Conservation (phyloP, 2,113 vertebrate genomes). For the Odontesthes bonariensis region DNA sequence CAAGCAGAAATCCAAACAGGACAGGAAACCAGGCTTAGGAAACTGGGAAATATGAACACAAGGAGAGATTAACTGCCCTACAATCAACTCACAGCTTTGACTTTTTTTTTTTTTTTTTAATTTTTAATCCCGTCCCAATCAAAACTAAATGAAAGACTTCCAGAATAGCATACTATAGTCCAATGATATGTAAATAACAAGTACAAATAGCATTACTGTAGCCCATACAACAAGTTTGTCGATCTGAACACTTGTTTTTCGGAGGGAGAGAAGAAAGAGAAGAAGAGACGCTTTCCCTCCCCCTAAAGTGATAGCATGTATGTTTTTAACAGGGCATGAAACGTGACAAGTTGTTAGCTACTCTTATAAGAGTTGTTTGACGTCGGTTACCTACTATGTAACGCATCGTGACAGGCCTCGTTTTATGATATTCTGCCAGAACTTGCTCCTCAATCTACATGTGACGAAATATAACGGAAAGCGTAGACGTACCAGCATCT, state of each 20-base stretch:
- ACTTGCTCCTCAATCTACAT: background rate
- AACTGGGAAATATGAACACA: background rate
- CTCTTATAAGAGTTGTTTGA: background rate
- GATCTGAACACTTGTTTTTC: too few species aligned
- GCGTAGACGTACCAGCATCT: background rate
- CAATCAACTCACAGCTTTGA: background rate
- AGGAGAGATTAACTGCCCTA: background rate
- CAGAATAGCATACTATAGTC: too few species aligned
- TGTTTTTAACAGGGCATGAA: background rate
- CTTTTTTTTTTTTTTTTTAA: background rate
- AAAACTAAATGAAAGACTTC: too few species aligned
- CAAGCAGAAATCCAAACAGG: too few species aligned
- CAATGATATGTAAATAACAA: too few species aligned
- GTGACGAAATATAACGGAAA: background rate
- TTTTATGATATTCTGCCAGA: background rate
- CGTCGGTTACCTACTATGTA: background rate
- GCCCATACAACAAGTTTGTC: too few species aligned
- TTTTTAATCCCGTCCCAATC: too few species aligned
- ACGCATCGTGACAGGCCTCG: constrained; percentile 47
- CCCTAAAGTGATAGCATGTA: too few species aligned
- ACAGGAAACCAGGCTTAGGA: too few species aligned
- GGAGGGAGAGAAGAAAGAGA: too few species aligned
- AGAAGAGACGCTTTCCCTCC: too few species aligned
- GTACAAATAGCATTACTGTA: too few species aligned
- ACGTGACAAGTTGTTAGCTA: background rate